These are phyloP conservation scores for Azorinus chamasolen DNA, from an alignment of 2,888 invertebrate species.

Conservation along the genomic window DNA sequence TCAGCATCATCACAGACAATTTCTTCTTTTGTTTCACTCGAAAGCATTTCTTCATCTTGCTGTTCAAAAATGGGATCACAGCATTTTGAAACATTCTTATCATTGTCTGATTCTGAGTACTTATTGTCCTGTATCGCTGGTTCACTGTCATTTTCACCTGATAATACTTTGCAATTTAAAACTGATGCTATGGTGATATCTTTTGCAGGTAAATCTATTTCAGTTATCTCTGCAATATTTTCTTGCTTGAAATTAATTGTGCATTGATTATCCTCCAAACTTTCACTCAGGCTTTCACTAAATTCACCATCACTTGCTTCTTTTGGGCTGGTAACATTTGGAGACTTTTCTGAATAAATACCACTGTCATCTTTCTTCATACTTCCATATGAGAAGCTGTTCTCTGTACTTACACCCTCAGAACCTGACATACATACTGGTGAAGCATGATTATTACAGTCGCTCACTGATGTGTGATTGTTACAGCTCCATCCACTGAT, in stretches of 20 bases:
- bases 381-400: constrained; percentile 19
- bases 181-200: neutral
- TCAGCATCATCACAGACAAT: neutral
- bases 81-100: neutral
- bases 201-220: neutral
- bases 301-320: constrained; percentile 67
- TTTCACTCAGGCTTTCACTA: constrained; percentile 70
- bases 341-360: constrained; percentile 79
- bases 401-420: constrained; percentile 1
- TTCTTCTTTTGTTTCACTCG: neutral
- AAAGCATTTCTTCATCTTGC: neutral
- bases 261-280: constrained; percentile 33
- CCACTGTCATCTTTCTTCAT: constrained; percentile 84
- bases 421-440: neutral
- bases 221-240: neutral
- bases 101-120: neutral
- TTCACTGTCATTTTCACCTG: too few species aligned
- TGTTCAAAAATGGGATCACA: constrained; percentile 1
- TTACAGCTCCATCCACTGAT: constrained; percentile 1
- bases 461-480: constrained; percentile 5
- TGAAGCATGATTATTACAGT: neutral
- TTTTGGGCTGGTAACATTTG: constrained; percentile 54
- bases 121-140: neutral
- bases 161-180: too few species aligned
- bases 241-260: too few species aligned